phyloP scores from a whole-genome alignment of 2,797 vertebrate genomes.

The Esox masquinongy region DNA sequence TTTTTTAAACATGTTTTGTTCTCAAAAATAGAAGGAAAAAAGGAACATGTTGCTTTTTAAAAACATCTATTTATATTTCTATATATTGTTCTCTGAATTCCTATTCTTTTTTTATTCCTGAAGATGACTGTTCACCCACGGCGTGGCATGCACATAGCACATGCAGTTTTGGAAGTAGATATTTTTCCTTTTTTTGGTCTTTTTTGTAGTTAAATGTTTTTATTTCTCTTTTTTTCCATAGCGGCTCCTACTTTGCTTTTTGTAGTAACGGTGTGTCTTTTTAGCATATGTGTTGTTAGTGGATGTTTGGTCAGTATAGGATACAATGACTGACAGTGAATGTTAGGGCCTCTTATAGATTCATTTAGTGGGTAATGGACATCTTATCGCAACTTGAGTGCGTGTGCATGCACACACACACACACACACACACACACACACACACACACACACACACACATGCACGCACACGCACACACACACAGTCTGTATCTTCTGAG shows the following conservation, averaged over 20 bases:
- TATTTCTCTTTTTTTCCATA: constrained; percentile 61
- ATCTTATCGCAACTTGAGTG: constrained; percentile 3
- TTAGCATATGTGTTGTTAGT: constrained; percentile 63
- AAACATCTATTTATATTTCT: constrained; percentile 79
- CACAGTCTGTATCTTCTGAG: not conserved
- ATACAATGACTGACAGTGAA: constrained; percentile 66
- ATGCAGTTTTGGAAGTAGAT: constrained; percentile 85
- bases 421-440: constrained; percentile 42
- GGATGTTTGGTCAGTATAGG: constrained; percentile 67
- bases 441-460: constrained; percentile 43
- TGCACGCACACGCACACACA: constrained; percentile 41
- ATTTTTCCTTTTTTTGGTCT: constrained; percentile 64
- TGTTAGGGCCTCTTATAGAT: constrained; percentile 56
- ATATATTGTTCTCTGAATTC: constrained; percentile 76
- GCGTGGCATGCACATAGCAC: constrained; percentile 87
- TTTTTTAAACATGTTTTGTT: constrained; percentile 72
- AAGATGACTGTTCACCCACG: constrained; percentile 83
- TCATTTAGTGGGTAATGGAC: constrained; percentile 46
- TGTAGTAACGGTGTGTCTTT: constrained; percentile 71
- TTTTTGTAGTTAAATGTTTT: constrained; percentile 66
- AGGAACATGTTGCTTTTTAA: constrained; percentile 76
- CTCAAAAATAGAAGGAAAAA: constrained; percentile 83
- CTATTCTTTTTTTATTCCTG: constrained; percentile 79
- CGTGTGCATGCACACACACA: not conserved
- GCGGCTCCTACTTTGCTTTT: constrained; percentile 78